Conservation (phyloP, 2,888 invertebrate genomes). For the Pheosia gnoma region DNA sequence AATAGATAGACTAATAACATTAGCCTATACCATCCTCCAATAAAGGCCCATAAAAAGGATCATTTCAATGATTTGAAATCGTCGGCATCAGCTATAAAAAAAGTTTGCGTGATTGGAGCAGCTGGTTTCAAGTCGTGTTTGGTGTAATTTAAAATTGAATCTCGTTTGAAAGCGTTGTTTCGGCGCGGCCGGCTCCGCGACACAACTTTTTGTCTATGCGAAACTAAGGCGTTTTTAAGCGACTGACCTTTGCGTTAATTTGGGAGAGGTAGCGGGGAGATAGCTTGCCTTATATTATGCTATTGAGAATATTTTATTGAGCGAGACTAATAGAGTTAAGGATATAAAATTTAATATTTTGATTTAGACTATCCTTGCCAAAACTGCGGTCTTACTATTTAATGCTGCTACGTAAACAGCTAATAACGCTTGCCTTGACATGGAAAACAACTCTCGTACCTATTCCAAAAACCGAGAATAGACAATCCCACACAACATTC, state of each 20-base stretch:
- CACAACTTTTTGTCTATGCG: constrained; percentile 51
- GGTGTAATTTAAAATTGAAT: constrained; percentile 51
- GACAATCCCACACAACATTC: too few relatives aligned
- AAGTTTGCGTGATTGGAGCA: constrained; percentile 15
- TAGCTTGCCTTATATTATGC: too few relatives aligned
- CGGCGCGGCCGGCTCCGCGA: constrained; percentile 32
- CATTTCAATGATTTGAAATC: not conserved
- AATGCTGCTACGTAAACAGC: too few relatives aligned
- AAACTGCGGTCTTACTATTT: too few relatives aligned
- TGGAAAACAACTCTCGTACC: too few relatives aligned
- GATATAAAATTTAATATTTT: too few relatives aligned
- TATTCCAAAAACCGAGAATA: too few relatives aligned
- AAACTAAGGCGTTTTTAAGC: constrained; percentile 62
- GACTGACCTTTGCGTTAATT: constrained; percentile 31
- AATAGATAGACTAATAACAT: not conserved
- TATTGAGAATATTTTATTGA: too few relatives aligned
- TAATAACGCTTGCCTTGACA: too few relatives aligned
- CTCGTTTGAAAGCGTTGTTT: constrained; percentile 36
- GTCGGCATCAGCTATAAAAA: not conserved
- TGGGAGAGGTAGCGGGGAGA: constrained; percentile 14
- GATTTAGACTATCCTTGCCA: too few relatives aligned
- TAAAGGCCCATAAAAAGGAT: not conserved
- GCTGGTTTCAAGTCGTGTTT: constrained; percentile 23
- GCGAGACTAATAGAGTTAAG: too few relatives aligned
- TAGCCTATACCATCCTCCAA: not conserved